Evolutionary conservation across 2,113 vertebrate genomes (phyloP), one percentile per base, ranked within the genome.

Genomic region (Sinocyclocheilus maitianheensis): DNA sequence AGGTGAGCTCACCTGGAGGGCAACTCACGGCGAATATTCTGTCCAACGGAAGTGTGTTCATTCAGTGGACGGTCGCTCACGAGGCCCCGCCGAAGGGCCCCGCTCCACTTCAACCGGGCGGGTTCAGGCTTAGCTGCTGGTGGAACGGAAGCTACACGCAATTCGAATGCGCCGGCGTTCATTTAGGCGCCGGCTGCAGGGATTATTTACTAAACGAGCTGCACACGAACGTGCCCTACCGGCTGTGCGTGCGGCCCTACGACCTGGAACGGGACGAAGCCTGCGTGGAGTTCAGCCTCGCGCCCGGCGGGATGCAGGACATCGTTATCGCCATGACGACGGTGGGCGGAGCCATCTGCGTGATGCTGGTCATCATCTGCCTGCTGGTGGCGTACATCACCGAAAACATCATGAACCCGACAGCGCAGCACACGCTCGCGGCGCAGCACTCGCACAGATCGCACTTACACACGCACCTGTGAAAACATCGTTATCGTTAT

Each of bases 361-460:
- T 99, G 92, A 99, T 98, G 98, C 95, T 99, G 87, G 98, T 99
- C 90, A 96, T 98, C 93, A 99, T 99, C 91, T 99, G 98, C 91
- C 92, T 99, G 82, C 94, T 99, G 46, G 98, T 99, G 92, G 98
- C 98, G 18, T 99, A 99, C 91, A 98, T 98, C 92, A 99, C 98
- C 8, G 98, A 98, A 90, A 99, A 98, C 92, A 96, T 98, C 90
- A 96, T 98, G 96, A 96, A 92, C 89, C 94, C 95, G 18, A 87
- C 93, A 0, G 88, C 88, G 22, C 92, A 93, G 53, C 94, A 92
- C 89, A 84, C 92, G 6, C 93, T 94, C 13, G 86, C 93, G 0
- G 88, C 89, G n/a, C 92, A 93, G 46, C 94, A 92, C 88, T 83
- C 92, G 69, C 94, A 90, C 43, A 93, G 91, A 87, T 94, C 85